Evolutionary conservation across 2,888 invertebrate genomes (phyloP).

Genomic region (Strigamia transsilvanica): DNA sequence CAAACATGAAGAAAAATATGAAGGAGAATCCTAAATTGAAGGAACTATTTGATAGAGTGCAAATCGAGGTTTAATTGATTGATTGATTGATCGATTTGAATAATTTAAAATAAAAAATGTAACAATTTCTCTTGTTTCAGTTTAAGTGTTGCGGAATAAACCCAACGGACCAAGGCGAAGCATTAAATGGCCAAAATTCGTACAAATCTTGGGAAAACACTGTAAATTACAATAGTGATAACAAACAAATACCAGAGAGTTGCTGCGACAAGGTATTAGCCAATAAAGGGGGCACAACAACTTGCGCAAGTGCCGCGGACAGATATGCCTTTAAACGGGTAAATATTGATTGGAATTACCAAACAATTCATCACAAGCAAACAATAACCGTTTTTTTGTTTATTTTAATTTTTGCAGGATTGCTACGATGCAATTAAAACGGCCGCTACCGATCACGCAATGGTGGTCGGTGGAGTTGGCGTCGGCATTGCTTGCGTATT

Average conservation of each 20-base stretch:
- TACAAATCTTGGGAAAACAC: background rate
- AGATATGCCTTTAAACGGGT: background rate
- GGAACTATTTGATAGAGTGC: constrained; percentile 87
- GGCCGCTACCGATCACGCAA: constrained; percentile 79
- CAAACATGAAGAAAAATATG: constrained; percentile 77
- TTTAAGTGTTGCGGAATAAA: constrained; percentile 55
- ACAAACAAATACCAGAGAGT: constrained; percentile 58
- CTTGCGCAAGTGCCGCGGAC: too few relatives aligned
- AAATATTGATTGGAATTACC: background rate
- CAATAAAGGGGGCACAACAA: too few relatives aligned
- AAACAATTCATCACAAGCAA: background rate
- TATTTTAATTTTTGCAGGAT: constrained; percentile 68
- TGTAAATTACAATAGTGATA: background rate
- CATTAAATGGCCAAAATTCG: background rate
- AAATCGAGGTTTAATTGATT: constrained; percentile 69
- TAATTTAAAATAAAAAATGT: too few relatives aligned
- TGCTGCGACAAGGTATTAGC: constrained; percentile 59
- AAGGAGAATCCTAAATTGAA: constrained; percentile 73
- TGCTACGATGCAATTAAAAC: constrained; percentile 76
- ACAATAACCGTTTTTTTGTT: background rate
- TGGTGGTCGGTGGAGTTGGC: constrained; percentile 81
- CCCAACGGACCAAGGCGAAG: background rate
- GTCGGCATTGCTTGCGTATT: constrained; percentile 84
- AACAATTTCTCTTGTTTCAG: background rate
- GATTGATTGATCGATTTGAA: background rate